A percentile compares a stretch with the other conserved stretches of the same genome.
These are phyloP conservation scores for Xestobium rufovillosum DNA, from an alignment of 2,888 invertebrate genomes.

Conservation along the genomic window DNA sequence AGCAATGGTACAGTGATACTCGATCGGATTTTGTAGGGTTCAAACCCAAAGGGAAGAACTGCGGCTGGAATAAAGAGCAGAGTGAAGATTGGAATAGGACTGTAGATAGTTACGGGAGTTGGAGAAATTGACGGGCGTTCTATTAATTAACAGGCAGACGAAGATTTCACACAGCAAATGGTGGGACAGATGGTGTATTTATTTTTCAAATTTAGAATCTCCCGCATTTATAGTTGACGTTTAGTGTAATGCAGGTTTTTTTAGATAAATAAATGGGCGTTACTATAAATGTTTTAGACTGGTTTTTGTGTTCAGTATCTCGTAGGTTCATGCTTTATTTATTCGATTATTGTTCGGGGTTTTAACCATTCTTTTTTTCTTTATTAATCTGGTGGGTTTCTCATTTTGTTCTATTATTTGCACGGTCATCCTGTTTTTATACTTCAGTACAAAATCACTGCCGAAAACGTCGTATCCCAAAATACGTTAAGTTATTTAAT, in stretches of 20 bases:
- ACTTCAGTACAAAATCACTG: too few species aligned
- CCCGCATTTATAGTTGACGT: conserved; percentile 15
- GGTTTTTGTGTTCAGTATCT: conserved; percentile 31
- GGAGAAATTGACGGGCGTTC: conserved; percentile 37
- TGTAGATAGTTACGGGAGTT: conserved; percentile 31
- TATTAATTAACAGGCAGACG: conserved; percentile 23
- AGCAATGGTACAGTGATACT: conserved; percentile 46
- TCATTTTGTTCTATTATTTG: too few species aligned
- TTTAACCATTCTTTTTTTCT: too few species aligned
- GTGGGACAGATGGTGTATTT: conserved; percentile 25
- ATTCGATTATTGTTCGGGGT: too few species aligned
- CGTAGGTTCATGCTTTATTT: too few species aligned
- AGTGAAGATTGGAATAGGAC: conserved; percentile 34
- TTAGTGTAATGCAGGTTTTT: conserved; percentile 1
- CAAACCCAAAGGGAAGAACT: conserved; percentile 65
- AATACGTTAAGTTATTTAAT: too few species aligned
- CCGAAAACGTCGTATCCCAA: too few species aligned
- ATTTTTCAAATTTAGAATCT: too few species aligned
- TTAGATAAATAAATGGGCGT: not conserved
- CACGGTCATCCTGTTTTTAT: too few species aligned
- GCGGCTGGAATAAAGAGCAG: conserved; percentile 55
- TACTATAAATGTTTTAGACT: conserved; percentile 12
- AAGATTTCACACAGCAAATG: conserved; percentile 34
- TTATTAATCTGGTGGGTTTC: too few species aligned
- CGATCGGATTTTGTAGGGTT: conserved; percentile 46